Base-by-base conservation (phyloP, 2,888 invertebrate genomes). In the Cylindroiulus punctatus region DNA sequence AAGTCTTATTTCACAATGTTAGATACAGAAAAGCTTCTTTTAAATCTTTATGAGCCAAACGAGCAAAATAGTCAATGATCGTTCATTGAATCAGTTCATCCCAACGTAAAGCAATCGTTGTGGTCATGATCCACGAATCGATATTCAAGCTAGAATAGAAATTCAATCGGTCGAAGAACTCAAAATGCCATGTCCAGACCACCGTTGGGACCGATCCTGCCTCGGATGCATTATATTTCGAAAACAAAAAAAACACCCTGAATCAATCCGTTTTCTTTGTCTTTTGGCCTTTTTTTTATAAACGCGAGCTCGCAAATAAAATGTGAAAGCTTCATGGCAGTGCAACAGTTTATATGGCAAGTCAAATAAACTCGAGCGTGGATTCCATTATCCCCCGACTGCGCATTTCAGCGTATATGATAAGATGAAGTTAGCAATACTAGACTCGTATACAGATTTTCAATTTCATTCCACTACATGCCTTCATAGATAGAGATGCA, bases 271-370 rank as follows among this genome's bases (percentile, higher is more conserved):
- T 65, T 65, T 65, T 65, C 26, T 65, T 65, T 65, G n/a, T n/a
- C n/a, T n/a, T n/a, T n/a, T n/a, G n/a, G 65, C 26, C 40, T 65
- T 65, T 65, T 65, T 22, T 17, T 47, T 17, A 12, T 12, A 14
- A 65, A 26, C 65, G 12, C 65, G 26, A 26, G 19, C 65, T 65
- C 26, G 26, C 65, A 65, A 65, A 65, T 65, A 65, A 26, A 26
- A n/a, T 65, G 26, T 65, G 65, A 65, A 65, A 65, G 65, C 65
- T 65, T 65, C 65, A 65, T 26, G 65, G 26, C 65, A 26, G 26
- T 65, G n/a, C 26, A 65, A 65, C 65, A 65, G 65, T 65, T 65
- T 65, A 65, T 65, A 65, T 65, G 57, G 65, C 65, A 65, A 26
- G 26, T 65, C 65, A 65, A 65, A 65, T 65, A 26, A 65, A 65